A percentile compares a stretch with the other conserved stretches of the same genome.
phyloP scores from a whole-genome alignment of 2,888 invertebrate species.

The Nyleta sp. region DNA sequence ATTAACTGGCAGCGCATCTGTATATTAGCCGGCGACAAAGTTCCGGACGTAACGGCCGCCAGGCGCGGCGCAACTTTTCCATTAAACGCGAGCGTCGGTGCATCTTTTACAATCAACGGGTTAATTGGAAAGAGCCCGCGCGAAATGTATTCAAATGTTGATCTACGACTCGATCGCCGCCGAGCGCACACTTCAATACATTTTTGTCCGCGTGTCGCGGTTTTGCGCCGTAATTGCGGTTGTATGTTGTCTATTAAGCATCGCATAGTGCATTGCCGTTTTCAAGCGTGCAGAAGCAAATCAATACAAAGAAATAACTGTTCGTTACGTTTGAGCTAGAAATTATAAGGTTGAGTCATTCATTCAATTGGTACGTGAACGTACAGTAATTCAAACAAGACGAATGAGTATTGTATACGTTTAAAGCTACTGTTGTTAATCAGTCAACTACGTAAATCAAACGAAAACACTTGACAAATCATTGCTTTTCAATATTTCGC shows the following conservation, averaged over 20 bases:
- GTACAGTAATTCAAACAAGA: too few species aligned
- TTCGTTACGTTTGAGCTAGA: constrained; percentile 46
- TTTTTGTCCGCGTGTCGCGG: not conserved
- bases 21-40: too few species aligned
- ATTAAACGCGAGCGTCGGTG: constrained; percentile 10
- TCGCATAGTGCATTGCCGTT: constrained; percentile 65
- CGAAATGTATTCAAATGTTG: too few species aligned
- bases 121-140: too few species aligned
- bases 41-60: too few species aligned
- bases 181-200: too few species aligned
- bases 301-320: too few species aligned
- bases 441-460: constrained; percentile 48
- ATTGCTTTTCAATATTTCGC: constrained; percentile 68
- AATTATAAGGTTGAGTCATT: constrained; percentile 39
- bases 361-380: constrained; percentile 32
- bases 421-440: constrained; percentile 38
- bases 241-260: constrained; percentile 61
- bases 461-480: constrained; percentile 46
- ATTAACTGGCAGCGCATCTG: too few species aligned
- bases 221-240: constrained; percentile 23
- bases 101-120: constrained; percentile 20
- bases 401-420: constrained; percentile 8
- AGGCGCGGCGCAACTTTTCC: not conserved
- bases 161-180: too few species aligned
- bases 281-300: constrained; percentile 64